Evolutionary conservation across 1,140 invertebrate genomes (phyloP).

Genomic region (Drosophila obscura): DNA sequence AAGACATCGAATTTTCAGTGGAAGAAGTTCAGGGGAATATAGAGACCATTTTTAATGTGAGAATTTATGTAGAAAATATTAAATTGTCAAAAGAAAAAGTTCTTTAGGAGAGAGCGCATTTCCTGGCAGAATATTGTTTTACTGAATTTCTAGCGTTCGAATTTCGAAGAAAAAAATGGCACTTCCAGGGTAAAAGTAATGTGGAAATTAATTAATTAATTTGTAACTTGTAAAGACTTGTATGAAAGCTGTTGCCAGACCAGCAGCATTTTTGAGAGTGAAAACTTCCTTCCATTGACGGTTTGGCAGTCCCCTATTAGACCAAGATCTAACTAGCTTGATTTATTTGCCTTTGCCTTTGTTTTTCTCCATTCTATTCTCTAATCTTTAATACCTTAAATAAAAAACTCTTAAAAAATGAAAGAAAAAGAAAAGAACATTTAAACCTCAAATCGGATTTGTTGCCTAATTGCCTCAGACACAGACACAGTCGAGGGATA

Average conservation of each 20-base stretch:
- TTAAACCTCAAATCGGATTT: constrained; percentile 22
- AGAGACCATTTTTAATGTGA: constrained; percentile 3
- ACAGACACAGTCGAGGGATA: not conserved
- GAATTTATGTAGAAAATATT: not conserved
- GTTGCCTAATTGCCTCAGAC: constrained; percentile 23
- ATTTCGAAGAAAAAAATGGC: no score
- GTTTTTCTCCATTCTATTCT: not conserved
- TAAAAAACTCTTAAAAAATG: not conserved
- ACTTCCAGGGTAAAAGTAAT: no score
- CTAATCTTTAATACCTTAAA: not conserved
- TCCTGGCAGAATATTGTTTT: no score
- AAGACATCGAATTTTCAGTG: no score
- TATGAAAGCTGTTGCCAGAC: not conserved
- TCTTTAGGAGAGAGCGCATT: no score
- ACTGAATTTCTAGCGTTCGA: no score
- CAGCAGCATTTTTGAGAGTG: no score
- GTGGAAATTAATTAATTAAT: not conserved
- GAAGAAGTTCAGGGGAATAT: no score
- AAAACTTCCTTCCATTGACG: no score
- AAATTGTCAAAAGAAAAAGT: not conserved
- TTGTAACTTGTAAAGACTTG: not conserved
- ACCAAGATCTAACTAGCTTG: no score
- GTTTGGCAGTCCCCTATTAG: no score
- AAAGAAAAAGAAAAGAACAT: constrained; percentile 3
- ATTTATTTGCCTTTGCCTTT: not conserved